These are phyloP conservation scores for Drosophila nigritarsus DNA, from an alignment of 2,888 invertebrate genomes.

Conservation along the genomic window DNA sequence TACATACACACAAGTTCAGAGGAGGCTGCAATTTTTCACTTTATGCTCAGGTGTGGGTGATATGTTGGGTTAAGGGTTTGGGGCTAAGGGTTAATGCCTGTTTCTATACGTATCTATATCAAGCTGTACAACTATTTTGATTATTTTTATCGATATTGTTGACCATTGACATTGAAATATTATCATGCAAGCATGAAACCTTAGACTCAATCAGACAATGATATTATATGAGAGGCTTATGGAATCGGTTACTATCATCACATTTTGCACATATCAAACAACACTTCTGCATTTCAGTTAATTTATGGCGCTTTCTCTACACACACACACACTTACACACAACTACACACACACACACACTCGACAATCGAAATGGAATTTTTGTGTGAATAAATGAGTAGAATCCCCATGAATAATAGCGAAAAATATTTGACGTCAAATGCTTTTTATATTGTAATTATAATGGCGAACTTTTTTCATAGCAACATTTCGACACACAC, in stretches of 20 bases:
- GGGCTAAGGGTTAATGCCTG: neutral
- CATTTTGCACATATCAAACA: slow-evolving; percentile 9
- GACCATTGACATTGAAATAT: neutral
- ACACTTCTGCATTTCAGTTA: slow-evolving; percentile 11
- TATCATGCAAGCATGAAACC: neutral
- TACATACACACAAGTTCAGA: neutral
- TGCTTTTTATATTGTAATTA: slow-evolving; percentile 69
- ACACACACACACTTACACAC: too few species aligned
- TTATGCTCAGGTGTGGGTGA: slow-evolving; percentile 29
- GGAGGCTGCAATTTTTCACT: slow-evolving; percentile 20
- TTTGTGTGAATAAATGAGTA: slow-evolving; percentile 24
- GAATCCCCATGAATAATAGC: slow-evolving; percentile 72
- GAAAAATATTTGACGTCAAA: slow-evolving; percentile 72
- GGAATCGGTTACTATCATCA: neutral
- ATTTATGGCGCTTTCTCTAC: slow-evolving; percentile 14
- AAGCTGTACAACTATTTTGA: neutral
- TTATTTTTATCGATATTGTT: neutral
- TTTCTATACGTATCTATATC: neutral
- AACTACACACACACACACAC: slow-evolving; percentile 6
- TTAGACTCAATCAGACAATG: slow-evolving; percentile 2
- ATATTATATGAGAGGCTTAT: neutral
- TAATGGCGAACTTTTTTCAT: slow-evolving; percentile 66
- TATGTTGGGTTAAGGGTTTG: neutral
- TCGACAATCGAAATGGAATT: slow-evolving; percentile 61
- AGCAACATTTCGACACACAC: slow-evolving; percentile 30